phyloP scores from a whole-genome alignment of 2,113 vertebrate species.

The Misgurnus mizolepis region DNA sequence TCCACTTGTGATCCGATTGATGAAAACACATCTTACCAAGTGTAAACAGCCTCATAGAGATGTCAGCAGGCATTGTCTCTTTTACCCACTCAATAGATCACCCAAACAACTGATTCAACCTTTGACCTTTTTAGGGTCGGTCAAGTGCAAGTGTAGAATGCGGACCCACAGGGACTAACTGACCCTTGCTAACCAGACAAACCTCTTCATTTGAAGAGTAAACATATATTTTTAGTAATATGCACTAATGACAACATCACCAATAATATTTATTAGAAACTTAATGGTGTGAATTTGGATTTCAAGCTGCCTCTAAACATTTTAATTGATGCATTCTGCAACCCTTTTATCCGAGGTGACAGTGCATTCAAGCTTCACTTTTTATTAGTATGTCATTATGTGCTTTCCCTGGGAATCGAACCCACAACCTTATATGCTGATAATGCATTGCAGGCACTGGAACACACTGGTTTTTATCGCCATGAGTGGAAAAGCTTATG shows the following conservation, averaged over 20 bases:
- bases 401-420: no score
- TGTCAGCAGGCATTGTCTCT: neutral
- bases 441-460: no score
- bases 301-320: neutral
- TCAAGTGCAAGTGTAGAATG: slow-evolving; percentile 19
- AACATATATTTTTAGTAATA: neutral
- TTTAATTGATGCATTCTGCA: neutral
- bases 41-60: neutral
- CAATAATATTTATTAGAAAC: neutral
- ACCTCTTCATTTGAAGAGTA: neutral
- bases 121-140: neutral
- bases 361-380: no score
- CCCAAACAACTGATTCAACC: slow-evolving; percentile 9
- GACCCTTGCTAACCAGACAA: no score
- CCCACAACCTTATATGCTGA: no score
- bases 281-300: neutral
- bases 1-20: no score
- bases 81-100: slow-evolving; percentile 13
- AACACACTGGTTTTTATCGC: no score
- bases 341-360: no score
- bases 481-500: no score
- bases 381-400: no score
- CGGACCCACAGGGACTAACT: neutral
- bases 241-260: neutral
- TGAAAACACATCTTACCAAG: no score